Conservation (phyloP, 2,797 vertebrate species). For the Bryconaethiops microstoma region DNA sequence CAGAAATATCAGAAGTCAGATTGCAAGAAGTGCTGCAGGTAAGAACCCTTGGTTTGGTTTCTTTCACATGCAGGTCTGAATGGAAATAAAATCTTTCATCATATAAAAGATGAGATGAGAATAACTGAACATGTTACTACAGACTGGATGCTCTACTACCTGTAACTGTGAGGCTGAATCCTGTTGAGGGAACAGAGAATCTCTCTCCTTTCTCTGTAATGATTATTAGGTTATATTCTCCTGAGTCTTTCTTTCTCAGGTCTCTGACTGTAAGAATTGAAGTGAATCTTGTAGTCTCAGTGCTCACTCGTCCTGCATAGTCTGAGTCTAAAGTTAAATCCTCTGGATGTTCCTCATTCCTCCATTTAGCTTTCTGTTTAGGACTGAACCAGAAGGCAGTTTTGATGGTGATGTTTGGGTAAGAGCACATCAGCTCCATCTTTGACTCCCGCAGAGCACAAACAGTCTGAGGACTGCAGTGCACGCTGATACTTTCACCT, state of each 20-base stretch:
- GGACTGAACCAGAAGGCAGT: slow-evolving; percentile 34
- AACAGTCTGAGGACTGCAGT: background rate
- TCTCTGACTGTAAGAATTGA: slow-evolving; percentile 36
- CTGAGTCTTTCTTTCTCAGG: slow-evolving; percentile 44
- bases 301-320: slow-evolving; percentile 44
- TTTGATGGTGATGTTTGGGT: background rate
- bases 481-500: background rate
- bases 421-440: slow-evolving; percentile 26
- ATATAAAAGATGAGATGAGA: background rate
- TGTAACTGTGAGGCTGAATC: slow-evolving; percentile 40
- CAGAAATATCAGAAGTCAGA: background rate
- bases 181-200: slow-evolving; percentile 15
- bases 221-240: slow-evolving; percentile 46
- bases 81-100: background rate
- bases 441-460: slow-evolving; percentile 28
- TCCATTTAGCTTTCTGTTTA: slow-evolving; percentile 46
- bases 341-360: slow-evolving; percentile 31
- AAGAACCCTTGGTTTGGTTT: background rate
- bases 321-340: slow-evolving; percentile 43
- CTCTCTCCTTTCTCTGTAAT: slow-evolving; percentile 42
- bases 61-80: slow-evolving; percentile 44
- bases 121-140: background rate
- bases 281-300: rapidly evolving
- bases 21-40: slow-evolving; percentile 36
- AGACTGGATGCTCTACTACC: slow-evolving; percentile 26